These are phyloP conservation scores for Drosophila dunni DNA, from an alignment of 1,140 invertebrate genomes.

Conservation along the genomic window DNA sequence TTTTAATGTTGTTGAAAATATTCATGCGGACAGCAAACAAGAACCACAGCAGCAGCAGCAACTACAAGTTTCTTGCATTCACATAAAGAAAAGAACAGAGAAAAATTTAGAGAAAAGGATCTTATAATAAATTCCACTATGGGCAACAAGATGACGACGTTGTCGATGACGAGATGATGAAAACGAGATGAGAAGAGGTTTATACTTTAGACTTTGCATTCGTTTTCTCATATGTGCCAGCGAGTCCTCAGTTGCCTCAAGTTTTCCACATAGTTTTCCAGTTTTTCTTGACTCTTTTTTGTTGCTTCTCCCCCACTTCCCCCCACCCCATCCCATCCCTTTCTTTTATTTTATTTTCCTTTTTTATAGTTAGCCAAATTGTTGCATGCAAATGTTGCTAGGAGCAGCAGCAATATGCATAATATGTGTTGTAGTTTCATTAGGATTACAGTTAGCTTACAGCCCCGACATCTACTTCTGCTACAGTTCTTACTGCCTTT, in stretches of 20 bases:
- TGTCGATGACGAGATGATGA: slow-evolving; percentile 61
- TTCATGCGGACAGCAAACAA: slow-evolving; percentile 51
- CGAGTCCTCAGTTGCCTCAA: slow-evolving; percentile 38
- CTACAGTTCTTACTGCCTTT: slow-evolving; percentile 29
- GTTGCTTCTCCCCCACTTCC: background rate
- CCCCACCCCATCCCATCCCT: slow-evolving; percentile 18
- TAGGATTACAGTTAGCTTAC: slow-evolving; percentile 82
- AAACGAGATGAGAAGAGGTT: slow-evolving; percentile 53
- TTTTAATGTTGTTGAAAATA: slow-evolving; percentile 78
- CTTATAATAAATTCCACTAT: slow-evolving; percentile 82
- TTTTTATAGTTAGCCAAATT: slow-evolving; percentile 68
- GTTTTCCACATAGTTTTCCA: slow-evolving; percentile 38
- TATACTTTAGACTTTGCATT: slow-evolving; percentile 13
- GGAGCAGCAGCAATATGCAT: slow-evolving; percentile 36
- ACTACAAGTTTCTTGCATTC: slow-evolving; percentile 74
- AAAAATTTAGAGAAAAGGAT: slow-evolving; percentile 55
- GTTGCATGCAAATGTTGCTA: slow-evolving; percentile 76
- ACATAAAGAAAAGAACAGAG: slow-evolving; percentile 48
- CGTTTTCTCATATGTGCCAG: slow-evolving; percentile 38
- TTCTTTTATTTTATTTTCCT: slow-evolving; percentile 13
- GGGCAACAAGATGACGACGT: slow-evolving; percentile 72
- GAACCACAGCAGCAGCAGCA: slow-evolving; percentile 33
- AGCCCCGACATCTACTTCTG: slow-evolving; percentile 26
- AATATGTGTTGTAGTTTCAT: slow-evolving; percentile 81
- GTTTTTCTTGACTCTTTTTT: no score